Percentiles rank a stretch among this genome's conserved stretches.
These are phyloP conservation scores for Agrotis segetum DNA, from an alignment of 2,888 invertebrate species.

Conservation along the genomic window DNA sequence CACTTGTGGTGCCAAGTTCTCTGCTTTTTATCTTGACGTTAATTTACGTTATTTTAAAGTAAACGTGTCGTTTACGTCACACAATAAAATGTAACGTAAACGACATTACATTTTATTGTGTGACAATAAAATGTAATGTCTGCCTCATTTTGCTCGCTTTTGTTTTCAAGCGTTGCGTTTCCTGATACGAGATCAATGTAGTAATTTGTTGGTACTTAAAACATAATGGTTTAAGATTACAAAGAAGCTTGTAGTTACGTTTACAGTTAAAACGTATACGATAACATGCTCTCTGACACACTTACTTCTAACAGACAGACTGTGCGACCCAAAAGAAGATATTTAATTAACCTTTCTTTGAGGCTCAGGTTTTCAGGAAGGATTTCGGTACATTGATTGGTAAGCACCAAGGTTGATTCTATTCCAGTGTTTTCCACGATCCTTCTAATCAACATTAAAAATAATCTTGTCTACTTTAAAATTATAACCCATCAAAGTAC, in stretches of 20 bases:
- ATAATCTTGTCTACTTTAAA: too few relatives aligned
- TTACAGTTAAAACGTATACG: too few relatives aligned
- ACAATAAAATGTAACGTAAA: conserved; percentile 53
- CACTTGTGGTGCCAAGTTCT: conserved; percentile 58
- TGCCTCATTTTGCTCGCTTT: conserved; percentile 32
- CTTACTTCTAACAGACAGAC: not conserved
- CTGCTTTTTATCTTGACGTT: conserved; percentile 51
- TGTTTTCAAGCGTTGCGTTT: conserved; percentile 6
- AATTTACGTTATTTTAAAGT: conserved; percentile 41
- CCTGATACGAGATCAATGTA: not conserved
- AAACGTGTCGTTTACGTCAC: conserved; percentile 45
- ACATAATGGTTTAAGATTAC: conserved; percentile 2
- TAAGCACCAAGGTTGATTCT: too few relatives aligned
- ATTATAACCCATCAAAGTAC: too few relatives aligned
- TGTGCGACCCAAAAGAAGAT: too few relatives aligned
- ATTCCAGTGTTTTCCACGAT: too few relatives aligned
- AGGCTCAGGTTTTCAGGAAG: too few relatives aligned
- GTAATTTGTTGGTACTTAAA: conserved; percentile 25
- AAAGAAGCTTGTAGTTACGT: not conserved
- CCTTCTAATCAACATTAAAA: too few relatives aligned
- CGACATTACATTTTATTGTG: too few relatives aligned
- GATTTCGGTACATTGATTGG: too few relatives aligned
- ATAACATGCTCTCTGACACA: not conserved
- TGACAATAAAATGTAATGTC: conserved; percentile 50
- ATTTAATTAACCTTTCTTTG: too few relatives aligned